Conservation (phyloP, 1,140 invertebrate genomes). For the Lysiphlebus fabarum region DNA sequence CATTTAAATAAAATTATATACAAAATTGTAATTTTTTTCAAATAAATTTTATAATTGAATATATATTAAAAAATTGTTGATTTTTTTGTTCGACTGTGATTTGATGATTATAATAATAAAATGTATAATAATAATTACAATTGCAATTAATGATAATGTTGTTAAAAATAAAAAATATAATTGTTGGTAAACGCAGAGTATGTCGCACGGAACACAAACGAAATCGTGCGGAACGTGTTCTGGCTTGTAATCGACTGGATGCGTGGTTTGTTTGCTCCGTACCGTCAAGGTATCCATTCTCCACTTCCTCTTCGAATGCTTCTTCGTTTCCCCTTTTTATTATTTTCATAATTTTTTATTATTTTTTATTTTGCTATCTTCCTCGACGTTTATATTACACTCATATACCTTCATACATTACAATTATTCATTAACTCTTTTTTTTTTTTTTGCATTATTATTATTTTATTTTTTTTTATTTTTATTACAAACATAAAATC, state of each 20-base stretch:
- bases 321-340: slow-evolving; percentile 19
- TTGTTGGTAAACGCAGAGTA: slow-evolving; percentile 10
- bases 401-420: slow-evolving; percentile 19
- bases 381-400: slow-evolving; percentile 1
- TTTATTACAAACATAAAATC: background rate
- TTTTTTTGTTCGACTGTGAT: slow-evolving; percentile 3
- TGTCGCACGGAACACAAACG: slow-evolving; percentile 16
- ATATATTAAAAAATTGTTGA: too few species aligned
- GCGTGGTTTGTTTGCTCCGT: slow-evolving; percentile 16
- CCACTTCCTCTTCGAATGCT: slow-evolving; percentile 25
- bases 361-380: slow-evolving; percentile 5
- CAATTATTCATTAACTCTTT: background rate
- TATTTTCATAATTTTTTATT: too few species aligned
- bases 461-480: background rate
- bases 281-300: slow-evolving; percentile 19
- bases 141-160: slow-evolving; percentile 13
- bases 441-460: background rate
- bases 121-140: too few species aligned
- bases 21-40: too few species aligned
- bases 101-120: too few species aligned
- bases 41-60: too few species aligned
- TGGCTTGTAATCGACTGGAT: slow-evolving; percentile 24
- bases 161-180: too few species aligned
- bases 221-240: slow-evolving; percentile 26
- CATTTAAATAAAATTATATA: too few species aligned